phyloP scores from a whole-genome alignment of 2,797 vertebrate species.

The Gambusia yucatana region DNA sequence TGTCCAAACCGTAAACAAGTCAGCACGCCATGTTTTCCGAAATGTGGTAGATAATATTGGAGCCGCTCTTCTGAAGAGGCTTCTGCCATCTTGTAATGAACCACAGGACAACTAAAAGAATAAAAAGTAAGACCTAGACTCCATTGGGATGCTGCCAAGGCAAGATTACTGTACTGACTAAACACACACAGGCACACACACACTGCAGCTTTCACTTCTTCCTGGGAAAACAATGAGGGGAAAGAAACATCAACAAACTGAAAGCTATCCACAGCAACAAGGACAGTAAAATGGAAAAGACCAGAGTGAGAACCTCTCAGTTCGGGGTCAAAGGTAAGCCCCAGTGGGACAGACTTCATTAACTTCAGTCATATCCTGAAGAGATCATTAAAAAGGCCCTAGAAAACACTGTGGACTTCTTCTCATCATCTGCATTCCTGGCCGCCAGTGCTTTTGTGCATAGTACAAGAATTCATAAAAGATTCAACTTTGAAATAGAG shows the following conservation, averaged over 20 bases:
- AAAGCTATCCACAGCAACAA: constrained; percentile 69
- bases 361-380: constrained; percentile 75
- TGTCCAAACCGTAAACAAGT: constrained; percentile 68
- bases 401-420: constrained; percentile 50
- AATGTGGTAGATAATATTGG: constrained; percentile 63
- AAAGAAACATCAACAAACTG: constrained; percentile 81
- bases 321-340: constrained; percentile 70
- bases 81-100: constrained; percentile 62
- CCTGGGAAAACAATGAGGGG: constrained; percentile 82
- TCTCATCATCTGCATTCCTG: constrained; percentile 55
- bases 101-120: constrained; percentile 61
- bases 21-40: constrained; percentile 64
- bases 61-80: constrained; percentile 54
- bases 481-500: constrained; percentile 36
- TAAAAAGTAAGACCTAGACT: constrained; percentile 36
- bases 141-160: constrained; percentile 54
- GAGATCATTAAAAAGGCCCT: constrained; percentile 71
- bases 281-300: constrained; percentile 72
- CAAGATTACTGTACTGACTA: constrained; percentile 55
- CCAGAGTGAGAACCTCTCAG: constrained; percentile 61
- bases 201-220: constrained; percentile 77
- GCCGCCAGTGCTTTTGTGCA: constrained; percentile 34
- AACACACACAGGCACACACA: constrained; percentile 28
- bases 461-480: constrained; percentile 45
- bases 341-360: constrained; percentile 71